Base-by-base conservation (phyloP, 2,797 vertebrate genomes). In the Pagetopsis macropterus region DNA sequence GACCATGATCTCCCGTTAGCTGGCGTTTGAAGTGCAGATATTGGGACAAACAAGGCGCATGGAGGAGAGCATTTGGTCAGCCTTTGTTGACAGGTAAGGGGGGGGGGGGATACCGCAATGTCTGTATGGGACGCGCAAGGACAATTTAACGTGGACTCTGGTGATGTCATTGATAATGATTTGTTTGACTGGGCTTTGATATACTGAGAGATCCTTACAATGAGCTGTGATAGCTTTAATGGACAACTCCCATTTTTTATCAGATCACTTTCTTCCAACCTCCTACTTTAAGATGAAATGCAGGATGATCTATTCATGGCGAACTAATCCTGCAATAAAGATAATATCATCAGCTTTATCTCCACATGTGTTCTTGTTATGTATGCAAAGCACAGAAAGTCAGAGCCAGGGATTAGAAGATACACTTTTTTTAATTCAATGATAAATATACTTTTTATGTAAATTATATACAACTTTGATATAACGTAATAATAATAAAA, bases 1-100 rank as follows among this genome's bases (percentile, higher is more conserved):
- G 82, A 76, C 89, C 87, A 72, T 92, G 92, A 94, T 94, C 86
- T 92, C 81, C 82, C 62, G 84, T 94, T 93, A 93, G 78, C 66
- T 76, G 44, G 21, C 61, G 69, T 94, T 93, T 95, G 94, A 94
- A 93, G 91, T 92, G 85, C 77, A 67, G 63, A 73, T 52, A 9
- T 45, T 31, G 66, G 76, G 76, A 84, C 87, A 89, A 92, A 92
- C 88, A 87, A 7, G 1, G n/a, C 45, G 13, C 7, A 2, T 72
- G 64, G 74, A 55, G 90, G 83, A 9, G 79, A 72, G 65, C 76
- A 65, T 68, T 79, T 57, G 59, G 63, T 58, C 49, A 11, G 17
- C 8, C n/a, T 43, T 13, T 70, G 50, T 11, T 51, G 72, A 78
- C 70, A 64, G 61, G 49, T 49, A 11, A 23, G 17, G 21, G 27